Evolutionary conservation across 2,113 vertebrate species (phyloP), one percentile per base, ranked within the genome.

Genomic region (Barnardius zonarius): DNA sequence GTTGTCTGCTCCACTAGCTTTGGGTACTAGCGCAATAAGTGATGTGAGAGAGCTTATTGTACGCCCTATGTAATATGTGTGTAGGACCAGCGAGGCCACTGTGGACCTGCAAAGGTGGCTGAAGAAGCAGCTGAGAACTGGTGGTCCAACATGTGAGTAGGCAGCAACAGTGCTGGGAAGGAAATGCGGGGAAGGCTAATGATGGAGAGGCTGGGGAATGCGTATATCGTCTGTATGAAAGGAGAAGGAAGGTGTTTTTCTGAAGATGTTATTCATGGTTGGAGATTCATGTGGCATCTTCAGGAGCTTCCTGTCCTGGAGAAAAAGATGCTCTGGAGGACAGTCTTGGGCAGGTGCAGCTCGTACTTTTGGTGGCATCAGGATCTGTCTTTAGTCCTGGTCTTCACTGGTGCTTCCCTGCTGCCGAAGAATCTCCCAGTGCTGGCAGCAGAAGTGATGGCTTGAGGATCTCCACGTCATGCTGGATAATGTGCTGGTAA

Each of bases 151-250:
- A 70, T 10, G 19, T 0, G 3, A 61, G 9, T 33, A 76, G 59
- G 13, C 33, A 80, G 1, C 11, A 39, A 7, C 0, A 0, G 28
- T 1, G 0, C 25, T 73, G 39, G 48, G 39, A 66, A 39, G 55
- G 67, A 43, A 64, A 41, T 0, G 23, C 17, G 49, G 30, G 52
- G 39, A 76, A 55, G 52, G 44, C 33, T 66, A 1, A n/a, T 0
- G 1, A 55, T 16, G 43, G 75, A 14, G 48, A 46, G 30, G 17
- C 59, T 24, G 51, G 41, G 55, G 30, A 86, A 23, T 11, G 11
- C 30, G 1, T 1, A 17, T 27, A 13, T 81, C 9, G 9, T 69
- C 44, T 89, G 17, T 2, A 14, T 35, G 75, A 23, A 11, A 33
- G 81, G 17, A 63, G 25, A 11, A 17, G 55, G 23, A 73, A 39